phyloP scores from a whole-genome alignment of 2,888 invertebrate species.

The Prosapia bicincta region DNA sequence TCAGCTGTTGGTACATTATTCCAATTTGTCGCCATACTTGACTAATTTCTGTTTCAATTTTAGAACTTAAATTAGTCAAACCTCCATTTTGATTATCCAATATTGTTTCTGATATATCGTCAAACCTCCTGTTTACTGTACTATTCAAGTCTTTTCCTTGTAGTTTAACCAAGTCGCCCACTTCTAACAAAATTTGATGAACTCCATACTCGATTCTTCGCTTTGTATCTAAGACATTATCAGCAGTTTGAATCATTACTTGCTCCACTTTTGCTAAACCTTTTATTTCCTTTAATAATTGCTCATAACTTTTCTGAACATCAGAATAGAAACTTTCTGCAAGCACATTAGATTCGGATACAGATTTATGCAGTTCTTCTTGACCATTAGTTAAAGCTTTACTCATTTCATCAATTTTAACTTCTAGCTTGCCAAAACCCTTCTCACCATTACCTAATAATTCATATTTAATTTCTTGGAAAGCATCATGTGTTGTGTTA shows the following conservation, averaged over 20 bases:
- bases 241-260: slow-evolving; percentile 76
- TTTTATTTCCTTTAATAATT: slow-evolving; percentile 52
- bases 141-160: slow-evolving; percentile 59
- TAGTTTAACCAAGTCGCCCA: slow-evolving; percentile 63
- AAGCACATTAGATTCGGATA: slow-evolving; percentile 56
- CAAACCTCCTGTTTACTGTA: slow-evolving; percentile 65
- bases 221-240: slow-evolving; percentile 79
- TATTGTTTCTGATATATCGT: slow-evolving; percentile 64
- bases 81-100: slow-evolving; percentile 68
- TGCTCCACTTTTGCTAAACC: slow-evolving; percentile 68
- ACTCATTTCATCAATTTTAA: slow-evolving; percentile 53
- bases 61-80: slow-evolving; percentile 67
- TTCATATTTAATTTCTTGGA: slow-evolving; percentile 54
- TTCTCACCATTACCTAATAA: slow-evolving; percentile 42
- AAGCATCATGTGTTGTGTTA: slow-evolving; percentile 59
- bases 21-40: slow-evolving; percentile 90
- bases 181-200: slow-evolving; percentile 73
- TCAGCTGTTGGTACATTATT: slow-evolving; percentile 81
- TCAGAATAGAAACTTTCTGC: slow-evolving; percentile 55
- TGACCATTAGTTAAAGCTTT: slow-evolving; percentile 49
- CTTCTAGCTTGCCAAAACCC: slow-evolving; percentile 51
- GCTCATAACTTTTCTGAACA: slow-evolving; percentile 53
- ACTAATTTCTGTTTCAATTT: slow-evolving; percentile 75
- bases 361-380: slow-evolving; percentile 56
- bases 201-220: slow-evolving; percentile 81